Evolutionary conservation across 2,113 vertebrate genomes (phyloP).

Genomic region (Platichthys stellatus): DNA sequence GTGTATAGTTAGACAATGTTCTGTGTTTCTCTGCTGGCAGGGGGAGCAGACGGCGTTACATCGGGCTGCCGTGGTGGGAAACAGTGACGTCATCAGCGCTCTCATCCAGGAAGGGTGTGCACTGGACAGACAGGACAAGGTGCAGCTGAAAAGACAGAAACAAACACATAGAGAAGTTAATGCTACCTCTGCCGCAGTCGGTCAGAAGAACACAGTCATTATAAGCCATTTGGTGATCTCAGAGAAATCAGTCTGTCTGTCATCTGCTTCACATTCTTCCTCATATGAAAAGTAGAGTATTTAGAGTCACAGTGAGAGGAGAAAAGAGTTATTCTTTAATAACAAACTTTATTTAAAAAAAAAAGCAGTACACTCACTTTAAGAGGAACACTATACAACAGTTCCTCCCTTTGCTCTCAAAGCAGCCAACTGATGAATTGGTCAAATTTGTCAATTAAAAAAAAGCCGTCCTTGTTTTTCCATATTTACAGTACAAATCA

Average conservation of each 20-base stretch:
- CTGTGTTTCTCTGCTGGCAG: conserved; percentile 74
- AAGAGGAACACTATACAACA: no score
- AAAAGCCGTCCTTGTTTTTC: neutral
- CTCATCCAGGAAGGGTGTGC: conserved; percentile 94
- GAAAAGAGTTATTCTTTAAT: neutral
- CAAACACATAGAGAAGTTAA: conserved; percentile 4
- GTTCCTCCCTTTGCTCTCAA: no score
- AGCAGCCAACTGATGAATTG: no score
- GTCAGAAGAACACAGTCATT: neutral
- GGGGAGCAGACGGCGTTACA: conserved; percentile 95
- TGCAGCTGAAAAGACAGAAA: conserved; percentile 58
- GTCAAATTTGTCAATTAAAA: no score
- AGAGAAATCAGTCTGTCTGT: conserved; percentile 14
- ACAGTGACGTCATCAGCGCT: conserved; percentile 87
- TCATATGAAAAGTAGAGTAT: neutral
- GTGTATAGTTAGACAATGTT: neutral
- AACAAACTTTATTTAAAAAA: no score
- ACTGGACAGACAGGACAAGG: conserved; percentile 97
- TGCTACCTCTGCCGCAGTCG: neutral
- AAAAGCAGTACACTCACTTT: no score
- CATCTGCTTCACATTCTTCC: conserved; percentile 30
- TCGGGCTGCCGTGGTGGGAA: conserved; percentile 92
- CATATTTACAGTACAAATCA: neutral
- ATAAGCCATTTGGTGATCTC: conserved; percentile 23
- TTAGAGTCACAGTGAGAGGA: conserved; percentile 8